Percentiles rank a stretch among this genome's conserved stretches.
These are phyloP conservation scores for Galemys pyrenaicus DNA, from an alignment of 2,113 vertebrate species.

Conservation along the genomic window DNA sequence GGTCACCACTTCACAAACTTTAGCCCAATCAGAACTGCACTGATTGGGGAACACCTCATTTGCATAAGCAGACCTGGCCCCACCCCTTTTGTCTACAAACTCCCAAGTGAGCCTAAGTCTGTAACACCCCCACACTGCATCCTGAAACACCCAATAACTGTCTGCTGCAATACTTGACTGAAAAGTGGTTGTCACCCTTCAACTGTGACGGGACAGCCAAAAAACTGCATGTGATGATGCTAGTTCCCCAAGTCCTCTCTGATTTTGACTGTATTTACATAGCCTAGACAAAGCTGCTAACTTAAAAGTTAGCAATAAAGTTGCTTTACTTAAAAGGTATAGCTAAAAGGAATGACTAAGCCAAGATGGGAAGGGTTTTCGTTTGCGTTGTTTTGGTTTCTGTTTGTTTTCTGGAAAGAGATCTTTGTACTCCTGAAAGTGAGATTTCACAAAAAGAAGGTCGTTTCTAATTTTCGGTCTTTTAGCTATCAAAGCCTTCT, in stretches of 20 bases:
- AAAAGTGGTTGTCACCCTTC: too few relatives aligned
- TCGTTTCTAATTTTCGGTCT: slow-evolving; percentile 24
- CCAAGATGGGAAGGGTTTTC: not conserved
- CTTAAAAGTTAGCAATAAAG: too few relatives aligned
- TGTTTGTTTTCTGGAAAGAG: slow-evolving; percentile 12
- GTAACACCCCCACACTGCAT: too few relatives aligned
- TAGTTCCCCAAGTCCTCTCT: not conserved
- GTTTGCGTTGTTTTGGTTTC: not conserved
- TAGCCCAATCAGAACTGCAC: too few relatives aligned
- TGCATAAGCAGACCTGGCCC: too few relatives aligned
- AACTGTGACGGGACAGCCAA: too few relatives aligned
- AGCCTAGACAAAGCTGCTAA: not conserved
- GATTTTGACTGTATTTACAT: not conserved
- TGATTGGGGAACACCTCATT: too few relatives aligned
- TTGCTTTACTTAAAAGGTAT: not conserved
- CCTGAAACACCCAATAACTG: too few relatives aligned
- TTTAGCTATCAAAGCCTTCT: not conserved
- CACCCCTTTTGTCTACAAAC: too few relatives aligned
- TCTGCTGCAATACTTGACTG: too few relatives aligned
- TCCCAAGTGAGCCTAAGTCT: too few relatives aligned
- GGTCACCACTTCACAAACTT: too few relatives aligned
- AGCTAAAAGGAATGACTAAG: not conserved
- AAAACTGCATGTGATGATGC: not conserved
- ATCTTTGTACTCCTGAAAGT: not conserved
- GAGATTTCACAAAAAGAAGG: not conserved